Base-by-base conservation (phyloP, 1,140 invertebrate species). In the Mylabris phalerata region DNA sequence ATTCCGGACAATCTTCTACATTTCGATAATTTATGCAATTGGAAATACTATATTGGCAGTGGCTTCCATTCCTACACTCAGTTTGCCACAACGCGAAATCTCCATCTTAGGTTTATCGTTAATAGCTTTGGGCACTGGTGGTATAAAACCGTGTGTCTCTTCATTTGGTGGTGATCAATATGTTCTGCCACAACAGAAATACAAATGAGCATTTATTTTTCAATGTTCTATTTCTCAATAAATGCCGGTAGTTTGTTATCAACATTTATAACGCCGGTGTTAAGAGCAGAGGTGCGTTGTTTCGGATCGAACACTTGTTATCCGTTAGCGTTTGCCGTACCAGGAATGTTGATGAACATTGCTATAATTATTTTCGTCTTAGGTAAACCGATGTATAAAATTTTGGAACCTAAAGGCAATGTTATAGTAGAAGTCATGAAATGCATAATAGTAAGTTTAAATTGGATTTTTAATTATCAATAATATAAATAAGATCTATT, bases 141-240 rank as follows among this genome's bases (percentile, higher is more conserved):
- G 96, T 2, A 98, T 99, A 67, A 99, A 99, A 72, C 95, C 97
- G 0, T 98, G 95, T 72, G 95, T 98, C 0, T 85, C 92, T 0
- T 90, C 96, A 0, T 98, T 99, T 74, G 97, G 97, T 13, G 97
- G 93, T 0, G 96, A 99, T 76, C 97, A 99, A 77, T 96, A 95
- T 72, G 77, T 82, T 58, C 62, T 92, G 40, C 91, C 91, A 0
- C 82, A 87, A 67, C 90, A 89, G 84, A 83, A 67, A 75, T 75
- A 58, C 84, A 93, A 68, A 74, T 95, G 42, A 81, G 83, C 1
- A 84, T 84, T 54, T 98, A 93, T 76, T 98, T 98, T 75, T 95
- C 93, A 0, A 75, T 95, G 0, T 98, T 96, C 73, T 97, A 97
- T 76, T 92, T 96, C 65, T 81, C 92, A 27, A 96, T 98, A 65